A percentile compares a stretch with the other conserved stretches of the same genome.
phyloP scores from a whole-genome alignment of 2,888 invertebrate genomes.

The Synergus umbraculus region DNA sequence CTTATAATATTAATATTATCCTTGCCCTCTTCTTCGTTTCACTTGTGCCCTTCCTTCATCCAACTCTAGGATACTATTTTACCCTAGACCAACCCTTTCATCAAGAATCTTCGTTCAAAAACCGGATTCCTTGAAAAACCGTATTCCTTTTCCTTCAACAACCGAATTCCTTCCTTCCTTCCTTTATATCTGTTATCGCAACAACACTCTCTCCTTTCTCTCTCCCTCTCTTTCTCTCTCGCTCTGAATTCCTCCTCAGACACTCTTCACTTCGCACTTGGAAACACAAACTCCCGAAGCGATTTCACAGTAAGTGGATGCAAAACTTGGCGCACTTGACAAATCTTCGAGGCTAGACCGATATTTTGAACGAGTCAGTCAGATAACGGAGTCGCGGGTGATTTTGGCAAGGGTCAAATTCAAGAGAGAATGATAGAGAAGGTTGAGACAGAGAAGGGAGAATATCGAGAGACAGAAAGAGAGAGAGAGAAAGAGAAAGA shows the following conservation, averaged over 20 bases:
- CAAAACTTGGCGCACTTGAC: neutral
- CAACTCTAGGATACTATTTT: neutral
- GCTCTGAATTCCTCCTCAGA: neutral
- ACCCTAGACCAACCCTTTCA: neutral
- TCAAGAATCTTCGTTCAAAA: neutral
- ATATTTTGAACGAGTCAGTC: conserved; percentile 15
- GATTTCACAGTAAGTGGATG: neutral
- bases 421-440: neutral
- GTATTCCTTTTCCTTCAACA: neutral
- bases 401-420: neutral
- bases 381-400: neutral
- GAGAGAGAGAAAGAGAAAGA: conserved; percentile 28
- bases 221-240: conserved; percentile 22
- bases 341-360: conserved; percentile 2
- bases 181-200: neutral
- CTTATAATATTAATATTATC: conserved; percentile 9
- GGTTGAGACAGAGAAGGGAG: conserved; percentile 25
- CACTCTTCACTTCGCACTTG: conserved; percentile 29
- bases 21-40: neutral
- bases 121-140: neutral
- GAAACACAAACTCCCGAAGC: conserved; percentile 11
- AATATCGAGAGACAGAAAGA: neutral
- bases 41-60: conserved; percentile 5
- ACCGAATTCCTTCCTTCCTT: neutral
- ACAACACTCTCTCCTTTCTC: conserved; percentile 31